phyloP scores from a whole-genome alignment of 1,140 invertebrate genomes.

The Heliconius hermathena region DNA sequence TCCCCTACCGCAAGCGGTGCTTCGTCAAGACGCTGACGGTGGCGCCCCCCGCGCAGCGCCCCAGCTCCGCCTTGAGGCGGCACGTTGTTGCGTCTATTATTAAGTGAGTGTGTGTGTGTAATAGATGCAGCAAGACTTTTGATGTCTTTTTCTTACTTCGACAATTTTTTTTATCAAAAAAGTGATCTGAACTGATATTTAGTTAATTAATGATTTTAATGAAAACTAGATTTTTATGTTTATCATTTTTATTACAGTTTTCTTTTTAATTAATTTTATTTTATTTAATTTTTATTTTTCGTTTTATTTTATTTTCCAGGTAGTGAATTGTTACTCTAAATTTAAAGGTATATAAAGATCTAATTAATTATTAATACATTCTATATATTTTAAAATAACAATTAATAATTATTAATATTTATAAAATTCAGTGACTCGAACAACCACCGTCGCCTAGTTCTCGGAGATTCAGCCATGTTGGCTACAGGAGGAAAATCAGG shows the following conservation, averaged over 20 bases:
- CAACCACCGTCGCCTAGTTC: constrained; percentile 90
- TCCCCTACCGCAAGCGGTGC: constrained; percentile 74
- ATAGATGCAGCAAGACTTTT: no score
- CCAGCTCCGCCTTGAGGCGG: constrained; percentile 64
- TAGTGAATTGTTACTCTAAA: constrained; percentile 22
- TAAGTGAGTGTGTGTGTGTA: constrained; percentile 47
- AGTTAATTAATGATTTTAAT: no score
- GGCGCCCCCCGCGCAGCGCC: constrained; percentile 72
- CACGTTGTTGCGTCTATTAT: constrained; percentile 75
- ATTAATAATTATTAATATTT: background rate
- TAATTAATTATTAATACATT: background rate
- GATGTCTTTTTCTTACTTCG: no score
- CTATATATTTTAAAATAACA: background rate
- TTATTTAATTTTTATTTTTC: constrained; percentile 22
- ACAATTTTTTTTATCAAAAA: no score
- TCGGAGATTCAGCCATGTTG: constrained; percentile 95
- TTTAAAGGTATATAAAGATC: constrained; percentile 30
- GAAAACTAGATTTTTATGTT: no score
- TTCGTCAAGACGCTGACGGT: constrained; percentile 71
- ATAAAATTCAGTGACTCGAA: constrained; percentile 90
- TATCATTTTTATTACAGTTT: background rate
- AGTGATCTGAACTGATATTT: no score
- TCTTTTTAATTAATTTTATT: background rate
- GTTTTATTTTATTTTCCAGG: constrained; percentile 35
- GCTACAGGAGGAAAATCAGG: constrained; percentile 92